Conservation (phyloP, 2,797 vertebrate species). For the Lepus oiostolus region DNA sequence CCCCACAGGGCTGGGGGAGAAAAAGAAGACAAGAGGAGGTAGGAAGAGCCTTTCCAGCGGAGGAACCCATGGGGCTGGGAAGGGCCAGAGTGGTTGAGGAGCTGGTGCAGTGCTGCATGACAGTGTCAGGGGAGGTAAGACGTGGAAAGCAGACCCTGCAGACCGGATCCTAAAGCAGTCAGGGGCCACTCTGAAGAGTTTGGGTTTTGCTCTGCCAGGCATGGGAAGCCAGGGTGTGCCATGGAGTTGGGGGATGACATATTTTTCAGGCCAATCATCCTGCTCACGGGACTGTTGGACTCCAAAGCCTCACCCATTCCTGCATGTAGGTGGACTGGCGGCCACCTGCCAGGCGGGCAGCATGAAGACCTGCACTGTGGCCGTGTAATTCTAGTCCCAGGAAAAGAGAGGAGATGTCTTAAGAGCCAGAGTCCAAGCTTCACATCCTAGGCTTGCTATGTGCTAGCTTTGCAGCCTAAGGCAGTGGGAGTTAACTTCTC, state of each 20-base stretch:
- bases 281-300: neutral
- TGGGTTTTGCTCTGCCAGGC: neutral
- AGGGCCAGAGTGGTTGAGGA: neutral
- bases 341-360: fast-evolving
- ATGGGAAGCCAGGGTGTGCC: neutral
- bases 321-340: fast-evolving
- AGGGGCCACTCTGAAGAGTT: too few species aligned
- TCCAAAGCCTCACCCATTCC: neutral
- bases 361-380: neutral
- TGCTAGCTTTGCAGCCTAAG: too few species aligned
- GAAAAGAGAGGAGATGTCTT: neutral
- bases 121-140: neutral
- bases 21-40: neutral
- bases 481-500: neutral
- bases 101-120: neutral
- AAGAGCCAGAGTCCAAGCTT: constrained; percentile 3
- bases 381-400: neutral
- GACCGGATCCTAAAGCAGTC: neutral
- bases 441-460: neutral
- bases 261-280: neutral
- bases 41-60: neutral
- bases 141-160: too few species aligned
- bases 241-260: neutral
- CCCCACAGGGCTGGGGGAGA: neutral
- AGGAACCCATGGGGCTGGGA: neutral